phyloP scores from a whole-genome alignment of 2,113 vertebrate species.

The Elachura formosa region DNA sequence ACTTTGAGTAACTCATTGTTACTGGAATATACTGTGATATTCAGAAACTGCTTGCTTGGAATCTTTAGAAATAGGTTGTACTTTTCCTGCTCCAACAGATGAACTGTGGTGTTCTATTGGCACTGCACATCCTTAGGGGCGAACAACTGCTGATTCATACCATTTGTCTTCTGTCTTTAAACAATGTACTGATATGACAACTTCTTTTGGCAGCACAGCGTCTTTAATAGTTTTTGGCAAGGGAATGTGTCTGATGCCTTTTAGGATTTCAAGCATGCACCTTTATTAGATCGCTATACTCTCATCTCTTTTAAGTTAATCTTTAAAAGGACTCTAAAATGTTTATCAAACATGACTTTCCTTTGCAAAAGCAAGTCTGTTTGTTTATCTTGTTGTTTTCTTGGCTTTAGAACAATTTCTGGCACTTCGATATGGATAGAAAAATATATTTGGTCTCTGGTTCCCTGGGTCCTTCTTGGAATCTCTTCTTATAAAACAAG shows the following conservation, averaged over 20 bases:
- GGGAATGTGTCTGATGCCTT: not conserved
- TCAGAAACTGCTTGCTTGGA: not conserved
- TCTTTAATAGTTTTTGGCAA: not conserved
- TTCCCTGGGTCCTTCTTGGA: not conserved
- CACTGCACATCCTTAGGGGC: not conserved
- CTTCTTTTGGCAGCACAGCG: not conserved
- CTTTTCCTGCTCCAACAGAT: not conserved
- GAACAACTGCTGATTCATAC: not conserved
- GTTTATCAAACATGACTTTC: not conserved
- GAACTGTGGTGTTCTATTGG: not conserved
- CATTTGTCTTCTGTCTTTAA: not conserved
- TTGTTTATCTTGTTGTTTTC: not conserved
- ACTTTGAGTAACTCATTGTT: not conserved
- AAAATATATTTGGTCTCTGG: not conserved
- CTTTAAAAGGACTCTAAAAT: not conserved
- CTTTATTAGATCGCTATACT: not conserved
- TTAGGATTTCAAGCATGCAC: not conserved
- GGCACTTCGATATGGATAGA: not conserved
- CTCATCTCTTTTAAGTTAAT: not conserved
- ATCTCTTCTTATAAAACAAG: not conserved
- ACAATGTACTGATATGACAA: not conserved
- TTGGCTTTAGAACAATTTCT: not conserved
- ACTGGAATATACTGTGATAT: not conserved
- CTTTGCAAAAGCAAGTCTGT: not conserved
- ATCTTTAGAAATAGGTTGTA: not conserved